A percentile compares a stretch with the other conserved stretches of the same genome.
These are phyloP conservation scores for Mesembrinibis cayennensis DNA, from an alignment of 2,113 vertebrate genomes.

Conservation along the genomic window DNA sequence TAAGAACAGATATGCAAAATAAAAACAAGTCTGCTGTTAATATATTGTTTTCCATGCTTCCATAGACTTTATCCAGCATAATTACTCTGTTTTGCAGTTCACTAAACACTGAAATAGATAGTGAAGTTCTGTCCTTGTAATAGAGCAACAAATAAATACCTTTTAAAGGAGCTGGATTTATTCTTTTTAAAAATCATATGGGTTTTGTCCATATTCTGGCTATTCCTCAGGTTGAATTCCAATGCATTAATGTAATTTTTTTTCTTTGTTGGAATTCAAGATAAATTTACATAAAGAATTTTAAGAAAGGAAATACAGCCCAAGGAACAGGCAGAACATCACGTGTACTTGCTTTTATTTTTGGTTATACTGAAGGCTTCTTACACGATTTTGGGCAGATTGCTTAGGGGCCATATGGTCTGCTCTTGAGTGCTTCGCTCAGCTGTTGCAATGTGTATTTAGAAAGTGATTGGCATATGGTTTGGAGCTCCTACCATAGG, in stretches of 20 bases:
- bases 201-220: background rate
- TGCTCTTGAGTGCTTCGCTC: background rate
- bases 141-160: background rate
- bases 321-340: background rate
- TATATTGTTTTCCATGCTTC: background rate
- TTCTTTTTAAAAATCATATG: background rate
- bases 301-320: background rate
- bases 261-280: background rate
- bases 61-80: background rate
- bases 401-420: background rate
- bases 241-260: background rate
- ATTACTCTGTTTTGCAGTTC: background rate
- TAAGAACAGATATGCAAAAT: background rate
- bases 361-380: background rate
- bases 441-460: background rate
- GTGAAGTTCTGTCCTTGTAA: background rate
- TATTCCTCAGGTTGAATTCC: background rate
- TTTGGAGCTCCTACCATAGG: background rate
- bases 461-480: background rate
- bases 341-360: background rate
- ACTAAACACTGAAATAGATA: background rate
- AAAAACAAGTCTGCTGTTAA: background rate
- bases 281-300: background rate
- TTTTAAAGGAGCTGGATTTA: background rate
- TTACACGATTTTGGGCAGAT: background rate